Percentiles rank a stretch among this genome's conserved stretches.
These are phyloP conservation scores for Cuculus canorus DNA, from an alignment of 2,797 vertebrate genomes.

Conservation along the genomic window DNA sequence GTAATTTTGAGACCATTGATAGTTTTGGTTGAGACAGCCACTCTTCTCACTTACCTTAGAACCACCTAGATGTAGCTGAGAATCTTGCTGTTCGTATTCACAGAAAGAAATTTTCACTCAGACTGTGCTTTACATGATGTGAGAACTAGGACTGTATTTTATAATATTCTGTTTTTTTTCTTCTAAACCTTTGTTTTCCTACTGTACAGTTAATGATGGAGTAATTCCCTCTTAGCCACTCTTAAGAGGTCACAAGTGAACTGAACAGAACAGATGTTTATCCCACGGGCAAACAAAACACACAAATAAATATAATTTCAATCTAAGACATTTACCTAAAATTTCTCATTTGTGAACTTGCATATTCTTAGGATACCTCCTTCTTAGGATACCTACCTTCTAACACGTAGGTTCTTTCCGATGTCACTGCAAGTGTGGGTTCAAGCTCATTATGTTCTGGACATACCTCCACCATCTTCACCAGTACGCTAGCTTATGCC, in stretches of 20 bases:
- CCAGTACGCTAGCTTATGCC: not conserved
- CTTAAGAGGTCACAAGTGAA: not conserved
- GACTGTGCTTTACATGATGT: not conserved
- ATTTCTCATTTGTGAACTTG: not conserved
- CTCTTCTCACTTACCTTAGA: not conserved
- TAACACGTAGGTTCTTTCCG: not conserved
- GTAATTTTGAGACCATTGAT: not conserved
- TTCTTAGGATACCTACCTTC: not conserved
- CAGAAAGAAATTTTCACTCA: not conserved
- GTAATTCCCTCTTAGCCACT: not conserved
- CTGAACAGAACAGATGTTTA: not conserved
- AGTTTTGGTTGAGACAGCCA: not conserved
- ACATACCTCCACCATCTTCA: not conserved
- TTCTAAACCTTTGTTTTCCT: not conserved
- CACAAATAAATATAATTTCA: not conserved
- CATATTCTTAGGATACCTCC: not conserved
- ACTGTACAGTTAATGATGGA: not conserved
- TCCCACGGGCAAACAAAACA: not conserved
- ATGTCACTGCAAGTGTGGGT: not conserved
- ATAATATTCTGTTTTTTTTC: not conserved
- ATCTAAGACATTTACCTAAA: not conserved
- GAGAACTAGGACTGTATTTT: not conserved
- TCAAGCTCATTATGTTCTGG: not conserved
- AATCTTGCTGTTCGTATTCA: not conserved
- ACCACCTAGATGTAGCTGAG: not conserved